Evolutionary conservation across 2,797 vertebrate genomes (phyloP).

Genomic region (Gadopsis bispinosus): DNA sequence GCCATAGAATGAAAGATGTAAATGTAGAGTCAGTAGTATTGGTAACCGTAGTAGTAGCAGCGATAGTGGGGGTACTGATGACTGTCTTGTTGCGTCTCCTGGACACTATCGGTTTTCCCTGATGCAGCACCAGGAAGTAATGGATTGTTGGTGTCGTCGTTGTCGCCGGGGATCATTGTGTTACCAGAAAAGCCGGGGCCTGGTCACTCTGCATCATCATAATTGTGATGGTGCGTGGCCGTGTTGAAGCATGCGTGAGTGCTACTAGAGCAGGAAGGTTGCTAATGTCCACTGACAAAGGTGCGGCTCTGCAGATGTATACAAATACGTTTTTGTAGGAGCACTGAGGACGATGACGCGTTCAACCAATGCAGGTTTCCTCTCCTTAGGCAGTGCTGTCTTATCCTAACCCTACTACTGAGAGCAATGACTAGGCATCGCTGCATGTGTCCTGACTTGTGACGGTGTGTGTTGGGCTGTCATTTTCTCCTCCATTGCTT

Average conservation of each 20-base stretch:
- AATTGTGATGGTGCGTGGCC: not conserved
- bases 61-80: not conserved
- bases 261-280: not conserved
- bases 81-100: constrained; percentile 24
- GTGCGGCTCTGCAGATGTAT: not conserved
- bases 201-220: not conserved
- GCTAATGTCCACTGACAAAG: not conserved
- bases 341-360: constrained; percentile 22
- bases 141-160: constrained; percentile 29
- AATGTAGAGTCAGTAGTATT: not conserved
- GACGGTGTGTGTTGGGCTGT: constrained; percentile 44
- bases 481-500: constrained; percentile 67
- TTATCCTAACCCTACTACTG: not conserved
- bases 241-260: not conserved
- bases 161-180: constrained; percentile 34
- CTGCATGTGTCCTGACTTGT: constrained; percentile 47
- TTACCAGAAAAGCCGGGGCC: not conserved
- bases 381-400: constrained; percentile 39
- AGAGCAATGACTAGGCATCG: constrained; percentile 36
- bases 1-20: not conserved
- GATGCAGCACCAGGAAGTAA: constrained; percentile 53
- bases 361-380: constrained; percentile 16
- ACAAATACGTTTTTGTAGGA: not conserved
- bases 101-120: constrained; percentile 52
- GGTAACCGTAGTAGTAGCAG: not conserved